phyloP scores from a whole-genome alignment of 2,888 invertebrate species.

The Lepeophtheirus nordmannii region DNA sequence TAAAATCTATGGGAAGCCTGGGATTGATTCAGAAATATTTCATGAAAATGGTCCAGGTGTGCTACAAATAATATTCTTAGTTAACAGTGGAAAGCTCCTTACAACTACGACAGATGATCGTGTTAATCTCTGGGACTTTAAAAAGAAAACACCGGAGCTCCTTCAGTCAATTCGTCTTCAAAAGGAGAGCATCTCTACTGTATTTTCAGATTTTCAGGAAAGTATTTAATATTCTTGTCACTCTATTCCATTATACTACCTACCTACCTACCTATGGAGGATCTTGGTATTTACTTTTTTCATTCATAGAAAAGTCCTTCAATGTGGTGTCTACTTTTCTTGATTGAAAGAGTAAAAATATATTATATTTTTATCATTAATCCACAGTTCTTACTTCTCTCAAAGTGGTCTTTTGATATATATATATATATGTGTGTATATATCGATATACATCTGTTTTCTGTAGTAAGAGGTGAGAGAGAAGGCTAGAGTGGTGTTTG shows the following conservation, averaged over 20 bases:
- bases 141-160: constrained; percentile 81
- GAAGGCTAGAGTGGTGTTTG: neutral
- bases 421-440: no score
- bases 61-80: constrained; percentile 75
- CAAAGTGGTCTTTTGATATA: no score
- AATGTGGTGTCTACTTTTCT: no score
- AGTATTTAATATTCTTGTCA: no score
- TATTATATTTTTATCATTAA: no score
- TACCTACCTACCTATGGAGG: no score
- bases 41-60: constrained; percentile 15
- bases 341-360: no score
- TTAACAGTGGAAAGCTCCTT: constrained; percentile 92
- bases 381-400: no score
- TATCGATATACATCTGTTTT: no score
- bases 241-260: no score
- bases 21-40: constrained; percentile 13
- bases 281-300: no score
- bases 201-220: constrained; percentile 13
- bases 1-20: constrained; percentile 56
- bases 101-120: constrained; percentile 91
- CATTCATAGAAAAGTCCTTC: no score
- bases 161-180: constrained; percentile 95
- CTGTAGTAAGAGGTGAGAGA: neutral
- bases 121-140: constrained; percentile 91
- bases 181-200: constrained; percentile 53